Conservation (phyloP, 2,888 invertebrate species). For the Spilarctia lutea region DNA sequence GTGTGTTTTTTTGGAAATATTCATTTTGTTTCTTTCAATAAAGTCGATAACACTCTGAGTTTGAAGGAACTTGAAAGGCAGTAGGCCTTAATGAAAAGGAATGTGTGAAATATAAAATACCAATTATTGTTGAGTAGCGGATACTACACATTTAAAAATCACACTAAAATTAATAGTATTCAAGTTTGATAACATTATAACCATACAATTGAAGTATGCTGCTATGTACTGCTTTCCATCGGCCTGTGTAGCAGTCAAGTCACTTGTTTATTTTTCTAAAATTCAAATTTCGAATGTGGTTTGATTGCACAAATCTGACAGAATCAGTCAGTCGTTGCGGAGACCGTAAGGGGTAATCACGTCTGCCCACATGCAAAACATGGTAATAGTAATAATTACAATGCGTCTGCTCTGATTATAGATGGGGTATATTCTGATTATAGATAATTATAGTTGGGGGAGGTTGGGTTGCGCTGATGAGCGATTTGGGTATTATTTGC, state of each 20-base stretch:
- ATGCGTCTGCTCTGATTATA: slow-evolving; percentile 66
- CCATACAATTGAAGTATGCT: background rate
- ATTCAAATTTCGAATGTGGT: slow-evolving; percentile 41
- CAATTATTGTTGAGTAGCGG: background rate
- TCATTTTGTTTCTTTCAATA: no score
- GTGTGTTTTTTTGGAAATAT: no score
- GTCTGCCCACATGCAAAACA: slow-evolving; percentile 65
- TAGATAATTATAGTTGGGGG: slow-evolving; percentile 84
- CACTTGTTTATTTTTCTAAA: slow-evolving; percentile 25
- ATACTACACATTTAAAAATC: background rate
- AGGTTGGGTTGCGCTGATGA: slow-evolving; percentile 78
- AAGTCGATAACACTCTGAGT: background rate
- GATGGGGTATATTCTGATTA: slow-evolving; percentile 73
- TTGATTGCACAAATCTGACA: slow-evolving; percentile 40
- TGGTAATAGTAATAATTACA: slow-evolving; percentile 64
- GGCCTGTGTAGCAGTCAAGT: background rate
- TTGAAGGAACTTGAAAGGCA: background rate
- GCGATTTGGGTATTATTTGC: slow-evolving; percentile 89
- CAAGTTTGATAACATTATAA: background rate
- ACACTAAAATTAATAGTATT: background rate
- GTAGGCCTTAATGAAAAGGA: background rate
- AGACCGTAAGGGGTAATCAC: slow-evolving; percentile 59
- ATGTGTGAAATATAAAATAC: background rate
- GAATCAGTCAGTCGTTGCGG: slow-evolving; percentile 24
- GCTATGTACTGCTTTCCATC: background rate